Conservation (phyloP, 2,888 invertebrate species). For the Thymelicus acteon region DNA sequence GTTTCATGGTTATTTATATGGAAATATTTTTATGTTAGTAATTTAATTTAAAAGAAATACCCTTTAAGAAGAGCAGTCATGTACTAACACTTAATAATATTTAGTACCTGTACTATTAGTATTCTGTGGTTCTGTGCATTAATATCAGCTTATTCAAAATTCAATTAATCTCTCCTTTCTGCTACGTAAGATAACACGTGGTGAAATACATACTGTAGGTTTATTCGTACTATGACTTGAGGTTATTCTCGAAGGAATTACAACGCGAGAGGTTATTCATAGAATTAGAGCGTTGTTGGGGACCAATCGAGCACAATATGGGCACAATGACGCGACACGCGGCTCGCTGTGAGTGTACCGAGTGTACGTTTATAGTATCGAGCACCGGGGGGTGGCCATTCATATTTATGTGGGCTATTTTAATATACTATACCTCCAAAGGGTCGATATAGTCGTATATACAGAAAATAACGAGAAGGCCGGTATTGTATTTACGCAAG, state of each 20-base stretch:
- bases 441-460: slow-evolving; percentile 15
- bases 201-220: not conserved
- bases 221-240: not conserved
- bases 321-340: slow-evolving; percentile 34
- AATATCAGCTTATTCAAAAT: too few relatives aligned
- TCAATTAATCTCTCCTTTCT: too few relatives aligned
- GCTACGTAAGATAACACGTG: too few relatives aligned
- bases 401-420: slow-evolving; percentile 33
- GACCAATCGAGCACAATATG: slow-evolving; percentile 30
- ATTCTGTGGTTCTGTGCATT: too few relatives aligned
- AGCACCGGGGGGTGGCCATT: slow-evolving; percentile 30
- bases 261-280: slow-evolving; percentile 14
- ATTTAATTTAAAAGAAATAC: too few relatives aligned
- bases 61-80: too few relatives aligned
- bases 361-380: slow-evolving; percentile 29
- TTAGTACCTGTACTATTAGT: too few relatives aligned
- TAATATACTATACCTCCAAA: slow-evolving; percentile 23
- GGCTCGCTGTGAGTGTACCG: slow-evolving; percentile 20
- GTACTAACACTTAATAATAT: too few relatives aligned
- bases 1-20: too few relatives aligned
- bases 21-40: slow-evolving; percentile 2
- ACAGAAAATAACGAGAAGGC: slow-evolving; percentile 10
- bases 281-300: slow-evolving; percentile 34
- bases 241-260: slow-evolving; percentile 2
- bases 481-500: not conserved